A percentile compares a stretch with the other conserved stretches of the same genome.
Evolutionary conservation across 92 coral and sea anemone genomes (phyloP).

Genomic region (Palythoa grandiflora): DNA sequence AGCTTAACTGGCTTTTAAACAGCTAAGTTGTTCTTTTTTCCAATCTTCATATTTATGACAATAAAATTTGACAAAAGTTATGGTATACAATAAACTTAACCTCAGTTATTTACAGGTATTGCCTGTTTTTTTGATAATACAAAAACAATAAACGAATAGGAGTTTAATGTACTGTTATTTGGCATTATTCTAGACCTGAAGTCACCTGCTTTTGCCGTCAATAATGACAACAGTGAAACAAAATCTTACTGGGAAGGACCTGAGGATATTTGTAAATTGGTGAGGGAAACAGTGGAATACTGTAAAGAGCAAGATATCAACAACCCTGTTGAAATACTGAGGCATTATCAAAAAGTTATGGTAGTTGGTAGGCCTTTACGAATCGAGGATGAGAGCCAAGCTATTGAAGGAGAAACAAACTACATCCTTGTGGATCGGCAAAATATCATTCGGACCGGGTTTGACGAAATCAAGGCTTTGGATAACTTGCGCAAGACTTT

Average conservation of each 20-base stretch:
- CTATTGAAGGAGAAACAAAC: conserved; percentile 60
- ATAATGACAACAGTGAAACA: neutral
- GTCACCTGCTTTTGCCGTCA: neutral
- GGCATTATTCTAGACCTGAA: neutral
- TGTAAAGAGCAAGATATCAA: conserved; percentile 41
- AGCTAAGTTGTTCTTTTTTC: neutral
- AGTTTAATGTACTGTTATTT: neutral
- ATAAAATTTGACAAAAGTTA: neutral
- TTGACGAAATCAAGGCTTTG: conserved; percentile 57
- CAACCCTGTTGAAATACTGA: conserved; percentile 55
- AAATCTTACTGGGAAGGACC: neutral
- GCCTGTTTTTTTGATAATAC: neutral
- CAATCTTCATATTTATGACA: neutral
- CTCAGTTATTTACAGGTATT: neutral
- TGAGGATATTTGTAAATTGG: conserved; percentile 4
- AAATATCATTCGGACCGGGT: conserved; percentile 57
- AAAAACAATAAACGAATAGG: neutral
- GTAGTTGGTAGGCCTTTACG: conserved; percentile 39
- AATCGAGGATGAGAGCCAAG: conserved; percentile 33
- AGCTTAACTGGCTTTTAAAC: neutral
- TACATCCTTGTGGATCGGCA: conserved; percentile 57
- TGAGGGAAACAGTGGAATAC: conserved; percentile 36
- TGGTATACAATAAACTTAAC: no score
- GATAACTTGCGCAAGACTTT: conserved; percentile 51
- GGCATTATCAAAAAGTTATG: conserved; percentile 57